Base-by-base conservation (phyloP, 2,113 vertebrate genomes). In the Progne subis region DNA sequence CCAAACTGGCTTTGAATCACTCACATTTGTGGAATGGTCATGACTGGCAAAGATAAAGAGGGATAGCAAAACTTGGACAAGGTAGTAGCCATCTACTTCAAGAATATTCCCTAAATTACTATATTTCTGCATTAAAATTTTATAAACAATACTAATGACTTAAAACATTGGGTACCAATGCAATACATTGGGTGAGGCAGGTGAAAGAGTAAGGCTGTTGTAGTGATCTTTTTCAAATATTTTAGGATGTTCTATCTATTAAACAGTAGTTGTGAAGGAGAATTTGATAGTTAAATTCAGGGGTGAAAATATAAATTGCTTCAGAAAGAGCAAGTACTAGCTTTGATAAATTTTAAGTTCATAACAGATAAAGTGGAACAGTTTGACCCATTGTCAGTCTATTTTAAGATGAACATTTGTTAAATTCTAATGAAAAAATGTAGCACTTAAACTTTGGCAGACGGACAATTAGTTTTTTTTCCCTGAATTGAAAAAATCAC, bases 391-490 rank as follows among this genome's bases (percentile, higher is more conserved):
- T 90, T 97, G 98, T 98, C 98, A 95, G 96, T 97, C 97, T 98
- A 97, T 98, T 98, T 98, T 97, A 98, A 98, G 96, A 98, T 82
- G 97, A 98, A 98, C 98, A 98, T 98, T 98, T 98, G 98, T 98
- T 98, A 98, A 96, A 97, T 97, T 98, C 97, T 97, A 97, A 98
- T 98, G 98, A 98, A 98, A 98, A 98, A 98, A 97, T 94, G 97
- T 95, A 97, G 96, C 96, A 98, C 97, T 98, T 98, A 98, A 97
- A 98, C 97, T 97, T 97, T 98, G 97, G 98, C 98, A 98, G 95
- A 95, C 96, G 85, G 95, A 98, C 97, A 98, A 97, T 97, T 96
- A 96, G 6, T 31, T 32, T 18, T 68, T 92, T 90, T 49, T 2
- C 13, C 29, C 82, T 59, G 82, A 95, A 95, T 89, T 82, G 71